A percentile compares a stretch with the other conserved stretches of the same genome.
phyloP scores from a whole-genome alignment of 2,113 vertebrate genomes.

The Anoura caudifer region DNA sequence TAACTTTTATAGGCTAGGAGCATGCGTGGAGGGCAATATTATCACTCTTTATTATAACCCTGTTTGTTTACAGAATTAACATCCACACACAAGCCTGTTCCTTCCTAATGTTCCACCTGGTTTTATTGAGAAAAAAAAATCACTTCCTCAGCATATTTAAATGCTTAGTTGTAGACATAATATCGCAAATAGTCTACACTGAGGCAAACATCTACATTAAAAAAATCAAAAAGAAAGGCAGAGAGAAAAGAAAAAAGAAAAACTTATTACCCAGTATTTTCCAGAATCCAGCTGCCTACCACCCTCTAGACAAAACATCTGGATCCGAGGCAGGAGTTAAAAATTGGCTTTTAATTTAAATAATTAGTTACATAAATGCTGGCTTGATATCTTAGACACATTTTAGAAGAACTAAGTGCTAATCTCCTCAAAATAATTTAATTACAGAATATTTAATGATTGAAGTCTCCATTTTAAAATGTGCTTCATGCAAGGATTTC shows the following conservation, averaged over 20 bases:
- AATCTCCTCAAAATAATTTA: not conserved
- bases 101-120: not conserved
- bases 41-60: not conserved
- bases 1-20: not conserved
- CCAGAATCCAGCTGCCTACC: not conserved
- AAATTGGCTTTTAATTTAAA: slow-evolving; percentile 17
- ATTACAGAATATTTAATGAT: not conserved
- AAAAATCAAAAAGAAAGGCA: not conserved
- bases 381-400: not conserved
- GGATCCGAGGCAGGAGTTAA: not conserved
- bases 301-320: not conserved
- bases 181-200: not conserved
- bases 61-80: not conserved
- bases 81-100: not conserved
- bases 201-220: not conserved
- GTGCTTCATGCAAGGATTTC: not conserved
- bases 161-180: not conserved
- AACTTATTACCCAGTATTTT: not conserved
- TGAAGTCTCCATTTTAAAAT: not conserved
- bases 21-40: not conserved
- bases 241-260: not conserved
- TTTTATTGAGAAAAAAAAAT: not conserved
- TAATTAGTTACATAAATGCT: not conserved
- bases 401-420: not conserved
- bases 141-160: not conserved